Percentiles rank a stretch among this genome's conserved stretches.
Conservation (phyloP, 2,797 vertebrate genomes). For the Galago senegalensis region DNA sequence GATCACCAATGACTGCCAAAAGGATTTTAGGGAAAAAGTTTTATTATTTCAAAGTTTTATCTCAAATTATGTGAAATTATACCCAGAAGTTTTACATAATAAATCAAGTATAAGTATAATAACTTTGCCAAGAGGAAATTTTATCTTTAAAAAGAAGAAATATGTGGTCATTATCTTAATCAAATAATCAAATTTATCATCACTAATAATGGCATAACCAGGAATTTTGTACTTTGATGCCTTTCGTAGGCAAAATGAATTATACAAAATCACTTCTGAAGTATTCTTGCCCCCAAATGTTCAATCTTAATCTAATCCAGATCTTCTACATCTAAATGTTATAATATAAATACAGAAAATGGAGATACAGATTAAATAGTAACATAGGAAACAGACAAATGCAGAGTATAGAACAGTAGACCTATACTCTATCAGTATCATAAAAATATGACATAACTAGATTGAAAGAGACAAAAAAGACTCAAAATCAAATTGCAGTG, state of each 20-base stretch:
- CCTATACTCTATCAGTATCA: not conserved
- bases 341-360: not conserved
- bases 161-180: constrained; percentile 13
- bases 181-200: not conserved
- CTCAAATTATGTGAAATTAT: not conserved
- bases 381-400: not conserved
- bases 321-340: not conserved
- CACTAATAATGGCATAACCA: not conserved
- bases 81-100: not conserved
- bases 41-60: not conserved
- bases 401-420: not conserved
- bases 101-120: not conserved
- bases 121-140: not conserved
- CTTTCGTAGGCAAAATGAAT: constrained; percentile 8
- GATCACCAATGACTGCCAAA: not conserved
- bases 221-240: not conserved
- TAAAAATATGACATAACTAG: constrained; percentile 7
- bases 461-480: not conserved
- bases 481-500: constrained; percentile 23
- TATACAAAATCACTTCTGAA: not conserved
- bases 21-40: not conserved
- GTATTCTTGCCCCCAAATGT: not conserved
- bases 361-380: not conserved
- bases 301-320: not conserved
- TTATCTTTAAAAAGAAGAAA: not conserved